A percentile compares a stretch with the other conserved stretches of the same genome.
phyloP scores from a whole-genome alignment of 2,888 invertebrate species.

The Xestia xanthographa region DNA sequence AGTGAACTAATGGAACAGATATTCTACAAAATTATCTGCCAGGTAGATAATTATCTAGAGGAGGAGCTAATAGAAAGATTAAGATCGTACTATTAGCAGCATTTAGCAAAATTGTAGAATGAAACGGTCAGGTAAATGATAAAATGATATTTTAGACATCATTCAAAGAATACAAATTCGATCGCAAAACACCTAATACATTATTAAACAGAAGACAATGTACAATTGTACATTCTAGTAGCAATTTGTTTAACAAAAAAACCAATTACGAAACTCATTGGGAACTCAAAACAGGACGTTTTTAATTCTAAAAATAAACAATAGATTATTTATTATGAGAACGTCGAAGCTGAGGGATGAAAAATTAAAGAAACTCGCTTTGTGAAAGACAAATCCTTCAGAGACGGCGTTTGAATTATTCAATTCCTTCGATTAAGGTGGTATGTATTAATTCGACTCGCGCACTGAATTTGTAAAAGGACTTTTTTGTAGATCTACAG shows the following conservation, averaged over 20 bases:
- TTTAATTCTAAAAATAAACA: conserved; percentile 50
- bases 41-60: too few species aligned
- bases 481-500: conserved; percentile 57
- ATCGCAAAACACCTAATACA: neutral
- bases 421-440: conserved; percentile 83
- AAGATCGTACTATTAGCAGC: too few species aligned
- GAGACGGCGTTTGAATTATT: conserved; percentile 80
- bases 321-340: conserved; percentile 55
- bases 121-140: neutral
- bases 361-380: conserved; percentile 72
- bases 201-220: neutral
- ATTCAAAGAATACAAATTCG: neutral
- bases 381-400: conserved; percentile 73
- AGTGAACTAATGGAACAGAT: neutral
- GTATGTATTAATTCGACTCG: conserved; percentile 80
- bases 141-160: neutral
- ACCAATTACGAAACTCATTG: conserved; percentile 20
- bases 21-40: neutral
- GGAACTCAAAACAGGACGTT: conserved; percentile 22
- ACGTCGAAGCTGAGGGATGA: conserved; percentile 65
- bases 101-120: neutral
- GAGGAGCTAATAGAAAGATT: neutral
- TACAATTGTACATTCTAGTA: neutral
- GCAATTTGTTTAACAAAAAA: conserved; percentile 25
- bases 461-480: conserved; percentile 75